Evolutionary conservation across 2,888 invertebrate species (phyloP).

Genomic region (Apamea epomidion): DNA sequence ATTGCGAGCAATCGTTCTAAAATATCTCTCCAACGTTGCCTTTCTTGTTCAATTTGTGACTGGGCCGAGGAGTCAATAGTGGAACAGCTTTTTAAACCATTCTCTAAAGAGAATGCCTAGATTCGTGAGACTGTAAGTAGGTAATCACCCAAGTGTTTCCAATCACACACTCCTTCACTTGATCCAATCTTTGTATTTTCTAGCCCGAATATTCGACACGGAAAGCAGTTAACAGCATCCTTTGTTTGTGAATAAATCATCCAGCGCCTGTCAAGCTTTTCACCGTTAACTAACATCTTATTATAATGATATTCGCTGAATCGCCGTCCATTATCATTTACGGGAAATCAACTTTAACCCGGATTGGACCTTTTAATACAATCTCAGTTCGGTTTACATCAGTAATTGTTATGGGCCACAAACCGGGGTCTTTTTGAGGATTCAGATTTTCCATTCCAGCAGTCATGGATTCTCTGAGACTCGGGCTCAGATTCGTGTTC

Average conservation of each 20-base stretch:
- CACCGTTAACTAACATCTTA: not conserved
- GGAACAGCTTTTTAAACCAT: conserved; percentile 3
- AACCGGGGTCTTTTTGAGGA: not conserved
- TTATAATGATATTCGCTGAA: not conserved
- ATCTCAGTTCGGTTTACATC: conserved; percentile 3
- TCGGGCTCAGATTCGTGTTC: not conserved
- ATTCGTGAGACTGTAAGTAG: not conserved
- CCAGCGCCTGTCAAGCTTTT: not conserved
- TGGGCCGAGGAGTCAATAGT: not conserved
- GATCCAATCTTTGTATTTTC: conserved; percentile 2
- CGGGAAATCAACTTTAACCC: not conserved
- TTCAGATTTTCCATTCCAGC: conserved; percentile 1
- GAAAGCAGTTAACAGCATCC: too few relatives aligned
- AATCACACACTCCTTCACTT: not conserved
- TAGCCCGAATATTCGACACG: too few relatives aligned
- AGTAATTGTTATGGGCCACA: conserved; percentile 3
- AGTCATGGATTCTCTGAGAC: conserved; percentile 1
- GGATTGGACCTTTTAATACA: not conserved
- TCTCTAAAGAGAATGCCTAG: too few relatives aligned
- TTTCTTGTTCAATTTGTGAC: conserved; percentile 1
- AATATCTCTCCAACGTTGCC: conserved; percentile 3
- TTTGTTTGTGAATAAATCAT: too few relatives aligned
- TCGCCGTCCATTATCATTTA: conserved; percentile 3
- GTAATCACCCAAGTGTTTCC: not conserved
- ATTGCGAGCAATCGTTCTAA: not conserved